Conservation (phyloP, 2,797 vertebrate genomes). For the Botia almorhae region DNA sequence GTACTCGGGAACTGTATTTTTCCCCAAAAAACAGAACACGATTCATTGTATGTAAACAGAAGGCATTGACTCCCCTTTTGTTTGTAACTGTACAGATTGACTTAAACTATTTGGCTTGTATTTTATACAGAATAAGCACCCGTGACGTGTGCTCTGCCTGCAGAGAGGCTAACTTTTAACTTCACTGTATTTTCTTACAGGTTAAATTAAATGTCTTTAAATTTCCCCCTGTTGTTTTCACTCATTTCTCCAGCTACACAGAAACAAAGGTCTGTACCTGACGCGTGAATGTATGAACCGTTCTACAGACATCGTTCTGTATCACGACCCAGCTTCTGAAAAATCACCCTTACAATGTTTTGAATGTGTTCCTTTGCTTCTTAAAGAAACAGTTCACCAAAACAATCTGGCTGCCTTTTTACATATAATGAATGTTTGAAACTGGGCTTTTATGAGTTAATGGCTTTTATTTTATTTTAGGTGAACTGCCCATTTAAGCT, state of each 20-base stretch:
- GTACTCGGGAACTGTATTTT: neutral
- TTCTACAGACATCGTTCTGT: no score
- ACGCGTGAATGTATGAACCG: neutral
- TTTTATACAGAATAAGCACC: neutral
- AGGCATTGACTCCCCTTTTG: no score
- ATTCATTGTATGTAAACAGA: neutral
- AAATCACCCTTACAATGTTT: no score
- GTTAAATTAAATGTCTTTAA: neutral
- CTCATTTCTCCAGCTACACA: neutral
- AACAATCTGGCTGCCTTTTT: no score
- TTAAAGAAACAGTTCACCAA: no score
- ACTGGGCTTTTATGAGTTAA: no score
- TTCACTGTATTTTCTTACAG: neutral
- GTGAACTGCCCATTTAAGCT: neutral
- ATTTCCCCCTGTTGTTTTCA: neutral
- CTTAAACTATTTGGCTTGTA: neutral
- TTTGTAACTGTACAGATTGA: neutral
- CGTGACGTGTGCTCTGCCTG: neutral
- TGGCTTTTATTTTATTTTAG: no score
- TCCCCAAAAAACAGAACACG: no score
- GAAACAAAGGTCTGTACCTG: neutral
- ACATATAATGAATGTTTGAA: no score
- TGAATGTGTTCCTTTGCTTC: no score
- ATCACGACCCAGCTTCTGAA: no score
- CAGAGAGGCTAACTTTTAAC: neutral